Evolutionary conservation across 92 coral and sea anemone genomes (phyloP).

Genomic region (Meandrina meandrites): DNA sequence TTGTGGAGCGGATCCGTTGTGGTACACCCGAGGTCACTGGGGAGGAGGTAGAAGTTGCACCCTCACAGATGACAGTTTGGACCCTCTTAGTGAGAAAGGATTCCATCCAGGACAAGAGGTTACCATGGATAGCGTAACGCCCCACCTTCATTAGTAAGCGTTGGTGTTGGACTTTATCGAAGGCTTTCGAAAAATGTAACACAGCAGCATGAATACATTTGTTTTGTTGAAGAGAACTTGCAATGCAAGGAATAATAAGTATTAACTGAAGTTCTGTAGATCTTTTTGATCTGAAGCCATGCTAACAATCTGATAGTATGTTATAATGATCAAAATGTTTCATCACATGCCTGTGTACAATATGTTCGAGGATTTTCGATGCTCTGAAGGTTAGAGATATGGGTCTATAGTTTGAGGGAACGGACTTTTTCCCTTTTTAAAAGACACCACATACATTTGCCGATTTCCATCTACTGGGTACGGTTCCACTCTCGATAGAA

Average conservation of each 20-base stretch:
- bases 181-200: conserved; percentile 48
- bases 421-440: conserved; percentile 51
- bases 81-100: conserved; percentile 50
- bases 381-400: conserved; percentile 54
- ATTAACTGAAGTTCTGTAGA: conserved; percentile 55
- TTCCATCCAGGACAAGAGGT: conserved; percentile 44
- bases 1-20: too few relatives aligned
- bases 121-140: conserved; percentile 51
- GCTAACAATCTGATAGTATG: conserved; percentile 43
- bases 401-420: conserved; percentile 51
- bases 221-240: background rate
- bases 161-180: conserved; percentile 51
- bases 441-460: conserved; percentile 63
- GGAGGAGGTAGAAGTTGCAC: conserved; percentile 32
- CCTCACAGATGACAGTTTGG: conserved; percentile 27
- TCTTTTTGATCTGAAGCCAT: conserved; percentile 54
- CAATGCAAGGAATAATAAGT: conserved; percentile 41
- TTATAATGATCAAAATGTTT: too few relatives aligned
- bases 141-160: conserved; percentile 45
- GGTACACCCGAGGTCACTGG: conserved; percentile 40
- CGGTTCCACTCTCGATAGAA: too few relatives aligned
- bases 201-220: conserved; percentile 17
- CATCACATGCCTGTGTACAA: too few relatives aligned
- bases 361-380: too few relatives aligned
- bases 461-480: conserved; percentile 61